Base-by-base conservation (phyloP, 2,888 invertebrate genomes). In the Parapristionchus giblindavisi region DNA sequence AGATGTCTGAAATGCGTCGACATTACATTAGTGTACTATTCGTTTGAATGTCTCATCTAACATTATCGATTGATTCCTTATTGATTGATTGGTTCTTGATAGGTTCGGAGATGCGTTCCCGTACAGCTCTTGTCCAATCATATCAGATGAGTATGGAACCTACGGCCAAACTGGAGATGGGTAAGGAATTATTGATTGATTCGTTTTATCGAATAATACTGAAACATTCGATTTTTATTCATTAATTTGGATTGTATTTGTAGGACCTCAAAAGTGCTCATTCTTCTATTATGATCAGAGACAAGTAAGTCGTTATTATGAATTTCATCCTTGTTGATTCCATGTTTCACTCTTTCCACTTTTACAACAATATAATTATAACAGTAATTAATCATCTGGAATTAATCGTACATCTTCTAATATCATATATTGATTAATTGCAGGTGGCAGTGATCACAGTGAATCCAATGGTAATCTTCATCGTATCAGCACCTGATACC, bases 91-190 rank as follows among this genome's bases (percentile, higher is more conserved):
- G n/a, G n/a, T n/a, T n/a, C n/a, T n/a, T n/a, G n/a, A n/a, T 8
- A 54, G 70, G 73, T 29, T 60, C 48, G 32, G 73, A 73, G 40
- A 29, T 60, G 29, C 73, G 73, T 36, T 60, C 73, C 32, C 60
- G 73, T 17, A 17, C 29, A 4, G 43, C 60, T 32, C 29, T 73
- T 34, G 51, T 73, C 32, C 73, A 73, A 21, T 73, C 73, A 34
- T 73, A 63, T 48, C 74, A 74, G 40, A 36, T 32, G 29, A 65
- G 63, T 0, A 52, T 61, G n/a, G 74, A 74, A 63, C 74, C 66
- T 2, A 40, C 74, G 5, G 65, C 14, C 21, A 74, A 74, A 48
- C 29, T 74, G 24, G 63, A 74, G 14, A 48, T 74, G 38, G 74
- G 74, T 65, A 21, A 38, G 63, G 17, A 11, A 3, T 51, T 17